Percentiles rank a stretch among this genome's conserved stretches.
phyloP scores from a whole-genome alignment of 2,113 vertebrate genomes.

The Vicugna pacos region DNA sequence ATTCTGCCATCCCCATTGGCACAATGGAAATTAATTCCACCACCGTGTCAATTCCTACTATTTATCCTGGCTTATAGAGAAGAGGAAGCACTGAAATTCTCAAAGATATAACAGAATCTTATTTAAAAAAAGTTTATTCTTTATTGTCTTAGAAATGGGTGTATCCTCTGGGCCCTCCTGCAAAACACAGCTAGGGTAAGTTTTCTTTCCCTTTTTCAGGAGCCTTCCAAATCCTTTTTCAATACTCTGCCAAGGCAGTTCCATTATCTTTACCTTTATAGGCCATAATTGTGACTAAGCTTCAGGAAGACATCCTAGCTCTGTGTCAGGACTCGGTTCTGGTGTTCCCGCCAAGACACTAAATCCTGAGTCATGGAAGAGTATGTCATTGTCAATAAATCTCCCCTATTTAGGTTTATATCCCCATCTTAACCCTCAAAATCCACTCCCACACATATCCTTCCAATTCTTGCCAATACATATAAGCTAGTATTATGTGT shows the following conservation, averaged over 20 bases:
- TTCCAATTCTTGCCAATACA: not conserved
- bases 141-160: not conserved
- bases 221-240: not conserved
- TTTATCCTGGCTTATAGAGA: not conserved
- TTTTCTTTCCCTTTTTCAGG: not conserved
- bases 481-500: not conserved
- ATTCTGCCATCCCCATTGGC: not conserved
- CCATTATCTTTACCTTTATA: not conserved
- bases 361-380: constrained; percentile 6
- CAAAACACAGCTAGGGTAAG: not conserved
- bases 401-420: not conserved
- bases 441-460: not conserved
- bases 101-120: not conserved
- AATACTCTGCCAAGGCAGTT: not conserved
- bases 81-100: not conserved
- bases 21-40: not conserved
- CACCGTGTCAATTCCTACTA: not conserved
- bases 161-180: not conserved
- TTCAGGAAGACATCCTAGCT: not conserved
- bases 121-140: not conserved
- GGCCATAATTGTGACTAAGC: not conserved
- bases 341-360: not conserved
- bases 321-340: not conserved
- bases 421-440: not conserved
- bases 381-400: not conserved